Evolutionary conservation across 2,797 vertebrate genomes (phyloP).

Genomic region (Pantherophis alleghaniensis): DNA sequence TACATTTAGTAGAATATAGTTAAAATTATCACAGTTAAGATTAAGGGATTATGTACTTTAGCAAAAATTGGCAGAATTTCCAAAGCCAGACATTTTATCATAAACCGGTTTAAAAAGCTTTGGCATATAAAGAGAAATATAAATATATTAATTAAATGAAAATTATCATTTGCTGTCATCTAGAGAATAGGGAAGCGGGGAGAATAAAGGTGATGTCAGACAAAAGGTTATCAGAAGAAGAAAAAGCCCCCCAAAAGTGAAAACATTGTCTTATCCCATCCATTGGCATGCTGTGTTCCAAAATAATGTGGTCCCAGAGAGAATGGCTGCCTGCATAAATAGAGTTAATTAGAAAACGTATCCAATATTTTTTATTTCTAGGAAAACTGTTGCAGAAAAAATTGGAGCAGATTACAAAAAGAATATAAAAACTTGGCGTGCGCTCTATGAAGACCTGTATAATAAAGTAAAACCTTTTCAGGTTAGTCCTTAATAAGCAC

Average conservation of each 20-base stretch:
- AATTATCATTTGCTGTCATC: neutral
- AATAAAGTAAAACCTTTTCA: conserved; percentile 85
- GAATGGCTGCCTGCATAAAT: neutral
- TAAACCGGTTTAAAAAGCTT: neutral
- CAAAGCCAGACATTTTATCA: neutral
- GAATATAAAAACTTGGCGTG: conserved; percentile 75
- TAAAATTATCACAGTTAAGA: neutral
- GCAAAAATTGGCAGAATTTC: neutral
- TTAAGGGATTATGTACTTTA: neutral
- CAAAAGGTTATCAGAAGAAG: neutral
- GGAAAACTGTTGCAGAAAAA: conserved; percentile 54
- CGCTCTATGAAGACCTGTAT: conserved; percentile 77
- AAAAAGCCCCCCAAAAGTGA: neutral
- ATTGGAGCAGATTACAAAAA: conserved; percentile 46
- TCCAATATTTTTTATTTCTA: conserved; percentile 41
- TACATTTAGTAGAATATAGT: neutral
- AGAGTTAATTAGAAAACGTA: neutral
- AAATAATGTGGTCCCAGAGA: neutral
- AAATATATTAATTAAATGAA: neutral
- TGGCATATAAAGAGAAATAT: neutral
- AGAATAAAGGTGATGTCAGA: neutral
- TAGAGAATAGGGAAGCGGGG: neutral
- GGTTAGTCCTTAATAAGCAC: conserved; percentile 64
- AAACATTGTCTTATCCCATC: neutral
- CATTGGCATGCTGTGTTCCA: neutral